These are phyloP conservation scores for Andricus grossulariae DNA, from an alignment of 1,140 invertebrate genomes.

Conservation along the genomic window DNA sequence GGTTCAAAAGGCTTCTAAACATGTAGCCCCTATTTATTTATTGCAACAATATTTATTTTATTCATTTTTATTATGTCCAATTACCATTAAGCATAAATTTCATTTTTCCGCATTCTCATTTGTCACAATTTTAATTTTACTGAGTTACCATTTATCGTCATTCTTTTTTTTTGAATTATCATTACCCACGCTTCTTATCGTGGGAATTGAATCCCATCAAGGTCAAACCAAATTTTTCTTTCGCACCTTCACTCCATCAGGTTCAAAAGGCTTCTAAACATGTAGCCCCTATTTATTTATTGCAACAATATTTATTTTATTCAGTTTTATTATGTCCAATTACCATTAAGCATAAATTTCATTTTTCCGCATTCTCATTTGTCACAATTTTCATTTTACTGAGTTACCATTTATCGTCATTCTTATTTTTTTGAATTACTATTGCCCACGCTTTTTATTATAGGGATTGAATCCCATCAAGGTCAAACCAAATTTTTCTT, in stretches of 20 bases:
- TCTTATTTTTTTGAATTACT: neutral
- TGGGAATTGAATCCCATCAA: neutral
- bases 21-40: neutral
- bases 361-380: too few species aligned
- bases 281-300: neutral
- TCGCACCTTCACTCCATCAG: neutral
- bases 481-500: slow-evolving; percentile 3
- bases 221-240: slow-evolving; percentile 4
- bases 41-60: too few species aligned
- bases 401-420: too few species aligned
- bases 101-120: too few species aligned
- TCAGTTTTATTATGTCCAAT: too few species aligned
- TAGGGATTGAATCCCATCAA: neutral
- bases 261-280: neutral
- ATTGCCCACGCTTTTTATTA: slow-evolving; percentile 5
- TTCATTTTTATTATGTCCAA: too few species aligned
- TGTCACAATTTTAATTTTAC: too few species aligned
- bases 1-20: neutral
- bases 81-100: too few species aligned
- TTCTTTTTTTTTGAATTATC: neutral
- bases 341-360: too few species aligned
- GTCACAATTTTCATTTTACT: too few species aligned
- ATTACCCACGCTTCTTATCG: slow-evolving; percentile 7
- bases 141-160: too few species aligned
- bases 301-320: too few species aligned